These are phyloP conservation scores for Calliopum simillimum DNA, from an alignment of 2,888 invertebrate species.

Conservation along the genomic window DNA sequence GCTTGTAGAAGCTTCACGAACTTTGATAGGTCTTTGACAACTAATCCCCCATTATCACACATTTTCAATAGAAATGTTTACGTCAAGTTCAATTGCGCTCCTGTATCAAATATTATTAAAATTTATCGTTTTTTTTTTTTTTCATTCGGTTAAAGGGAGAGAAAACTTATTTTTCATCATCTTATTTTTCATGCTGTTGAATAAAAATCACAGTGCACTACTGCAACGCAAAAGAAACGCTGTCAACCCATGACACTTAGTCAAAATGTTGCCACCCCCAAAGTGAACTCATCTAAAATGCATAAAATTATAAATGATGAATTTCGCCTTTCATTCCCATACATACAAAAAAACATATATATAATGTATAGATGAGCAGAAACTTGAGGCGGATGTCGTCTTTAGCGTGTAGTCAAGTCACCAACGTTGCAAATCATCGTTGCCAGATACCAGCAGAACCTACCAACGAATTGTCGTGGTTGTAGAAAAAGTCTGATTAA, in stretches of 20 bases:
- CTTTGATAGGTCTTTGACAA: too few relatives aligned
- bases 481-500: not conserved
- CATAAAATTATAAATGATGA: slow-evolving; percentile 65
- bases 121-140: not conserved
- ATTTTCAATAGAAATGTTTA: too few relatives aligned
- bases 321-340: slow-evolving; percentile 40
- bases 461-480: slow-evolving; percentile 14
- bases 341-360: too few relatives aligned
- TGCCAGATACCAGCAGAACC: not conserved
- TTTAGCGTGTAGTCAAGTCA: slow-evolving; percentile 2
- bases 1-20: too few relatives aligned
- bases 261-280: not conserved
- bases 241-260: slow-evolving; percentile 1
- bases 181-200: slow-evolving; percentile 36
- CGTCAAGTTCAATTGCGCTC: slow-evolving; percentile 4
- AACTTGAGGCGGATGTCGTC: slow-evolving; percentile 29
- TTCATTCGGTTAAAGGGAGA: slow-evolving; percentile 3
- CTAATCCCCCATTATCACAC: too few relatives aligned
- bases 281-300: slow-evolving; percentile 60
- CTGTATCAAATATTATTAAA: not conserved
- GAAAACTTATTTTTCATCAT: slow-evolving; percentile 7
- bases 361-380: slow-evolving; percentile 6
- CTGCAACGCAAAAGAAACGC: slow-evolving; percentile 27
- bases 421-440: not conserved
- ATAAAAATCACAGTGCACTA: slow-evolving; percentile 37